A percentile compares a stretch with the other conserved stretches of the same genome.
Evolutionary conservation across 1,140 invertebrate species (phyloP).

Genomic region (Lordiphosa collinella): DNA sequence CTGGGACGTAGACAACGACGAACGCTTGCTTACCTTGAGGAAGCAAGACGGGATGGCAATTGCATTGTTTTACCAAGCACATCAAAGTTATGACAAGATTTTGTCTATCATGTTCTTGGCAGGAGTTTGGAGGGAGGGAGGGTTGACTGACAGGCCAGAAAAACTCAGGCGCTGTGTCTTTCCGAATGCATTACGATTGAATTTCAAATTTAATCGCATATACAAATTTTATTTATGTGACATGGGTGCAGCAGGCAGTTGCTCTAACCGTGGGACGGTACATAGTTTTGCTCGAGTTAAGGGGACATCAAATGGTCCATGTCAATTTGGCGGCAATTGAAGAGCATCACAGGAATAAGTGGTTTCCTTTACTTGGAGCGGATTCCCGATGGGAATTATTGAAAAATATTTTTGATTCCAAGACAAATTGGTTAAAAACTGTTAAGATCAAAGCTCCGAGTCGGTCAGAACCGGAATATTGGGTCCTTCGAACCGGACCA

Average conservation of each 20-base stretch:
- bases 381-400: no score
- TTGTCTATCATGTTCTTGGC: constrained; percentile 66
- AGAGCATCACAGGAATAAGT: no score
- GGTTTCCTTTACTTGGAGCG: no score
- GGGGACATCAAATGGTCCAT: constrained; percentile 63
- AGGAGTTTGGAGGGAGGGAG: constrained; percentile 20
- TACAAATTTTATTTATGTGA: constrained; percentile 78
- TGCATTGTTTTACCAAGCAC: constrained; percentile 74
- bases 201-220: constrained; percentile 77
- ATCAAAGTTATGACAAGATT: constrained; percentile 79
- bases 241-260: constrained; percentile 56
- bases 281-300: background rate
- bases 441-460: no score
- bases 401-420: no score
- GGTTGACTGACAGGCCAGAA: constrained; percentile 50
- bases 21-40: constrained; percentile 48
- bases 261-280: constrained; percentile 54
- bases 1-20: constrained; percentile 8
- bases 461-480: no score
- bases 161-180: constrained; percentile 26
- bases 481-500: no score
- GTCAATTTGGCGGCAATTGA: constrained; percentile 35
- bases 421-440: no score
- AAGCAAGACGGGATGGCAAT: constrained; percentile 44
- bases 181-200: constrained; percentile 70